A percentile compares a stretch with the other conserved stretches of the same genome.
Evolutionary conservation across 2,113 vertebrate genomes (phyloP).

Genomic region (Chloropsis cyanopogon): DNA sequence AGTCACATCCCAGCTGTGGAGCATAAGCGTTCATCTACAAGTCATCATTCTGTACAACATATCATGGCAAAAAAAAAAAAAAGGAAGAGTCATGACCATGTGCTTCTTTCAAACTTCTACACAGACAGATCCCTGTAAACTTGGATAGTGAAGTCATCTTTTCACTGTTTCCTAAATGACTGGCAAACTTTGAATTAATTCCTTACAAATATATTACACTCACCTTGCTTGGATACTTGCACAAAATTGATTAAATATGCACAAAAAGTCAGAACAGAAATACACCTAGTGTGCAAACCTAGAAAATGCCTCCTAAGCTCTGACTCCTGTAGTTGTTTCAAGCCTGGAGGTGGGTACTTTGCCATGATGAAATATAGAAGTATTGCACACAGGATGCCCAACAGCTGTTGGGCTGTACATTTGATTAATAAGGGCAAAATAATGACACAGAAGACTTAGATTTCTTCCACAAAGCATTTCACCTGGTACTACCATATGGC

Average conservation of each 20-base stretch:
- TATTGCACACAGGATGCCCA: neutral
- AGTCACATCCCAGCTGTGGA: neutral
- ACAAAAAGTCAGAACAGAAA: neutral
- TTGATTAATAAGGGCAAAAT: slow-evolving; percentile 21
- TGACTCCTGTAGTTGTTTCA: neutral
- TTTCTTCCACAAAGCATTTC: slow-evolving; percentile 7
- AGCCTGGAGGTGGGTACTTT: neutral
- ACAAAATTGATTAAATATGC: neutral
- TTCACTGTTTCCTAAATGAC: neutral
- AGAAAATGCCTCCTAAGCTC: neutral
- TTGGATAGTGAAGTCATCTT: neutral
- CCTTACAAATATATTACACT: neutral
- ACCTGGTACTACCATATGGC: neutral
- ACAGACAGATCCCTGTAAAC: neutral
- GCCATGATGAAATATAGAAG: neutral
- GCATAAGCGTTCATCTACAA: neutral
- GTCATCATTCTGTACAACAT: neutral
- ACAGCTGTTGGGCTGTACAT: neutral
- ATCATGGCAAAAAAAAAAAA: neutral
- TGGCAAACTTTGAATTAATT: neutral
- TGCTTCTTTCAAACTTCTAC: neutral
- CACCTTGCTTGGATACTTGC: neutral
- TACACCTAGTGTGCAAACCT: neutral
- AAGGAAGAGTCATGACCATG: neutral
- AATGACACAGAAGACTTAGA: neutral